Evolutionary conservation across 2,797 vertebrate species (phyloP).

Genomic region (Semotilus atromaculatus): DNA sequence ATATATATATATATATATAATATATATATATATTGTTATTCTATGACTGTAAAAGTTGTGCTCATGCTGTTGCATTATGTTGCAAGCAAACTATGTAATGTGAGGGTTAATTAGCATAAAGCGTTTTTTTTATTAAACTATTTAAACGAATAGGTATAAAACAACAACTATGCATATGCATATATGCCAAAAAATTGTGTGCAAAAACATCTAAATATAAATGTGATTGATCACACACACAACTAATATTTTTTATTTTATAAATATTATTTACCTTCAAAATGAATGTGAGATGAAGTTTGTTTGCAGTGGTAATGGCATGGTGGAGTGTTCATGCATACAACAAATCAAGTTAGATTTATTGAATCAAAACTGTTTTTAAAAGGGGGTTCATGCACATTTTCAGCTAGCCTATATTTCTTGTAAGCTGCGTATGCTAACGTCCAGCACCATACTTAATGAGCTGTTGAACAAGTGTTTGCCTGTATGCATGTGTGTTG

Average conservation of each 20-base stretch:
- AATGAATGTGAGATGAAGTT: background rate
- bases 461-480: constrained; percentile 25
- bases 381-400: background rate
- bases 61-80: background rate
- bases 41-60: background rate
- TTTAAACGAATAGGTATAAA: background rate
- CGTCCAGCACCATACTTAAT: background rate
- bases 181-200: background rate
- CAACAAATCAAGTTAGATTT: background rate
- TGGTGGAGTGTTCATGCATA: background rate
- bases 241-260: background rate
- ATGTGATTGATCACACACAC: background rate
- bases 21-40: background rate
- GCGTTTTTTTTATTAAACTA: background rate
- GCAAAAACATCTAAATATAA: background rate
- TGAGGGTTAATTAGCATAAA: background rate
- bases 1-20: no score
- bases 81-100: background rate
- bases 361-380: background rate
- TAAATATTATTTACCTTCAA: background rate
- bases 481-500: constrained; percentile 23
- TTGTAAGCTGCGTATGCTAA: background rate
- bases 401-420: background rate
- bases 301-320: background rate
- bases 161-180: background rate